Percentiles rank a stretch among this genome's conserved stretches.
Evolutionary conservation across 2,888 invertebrate genomes (phyloP).

Genomic region (Tridacna gigas): DNA sequence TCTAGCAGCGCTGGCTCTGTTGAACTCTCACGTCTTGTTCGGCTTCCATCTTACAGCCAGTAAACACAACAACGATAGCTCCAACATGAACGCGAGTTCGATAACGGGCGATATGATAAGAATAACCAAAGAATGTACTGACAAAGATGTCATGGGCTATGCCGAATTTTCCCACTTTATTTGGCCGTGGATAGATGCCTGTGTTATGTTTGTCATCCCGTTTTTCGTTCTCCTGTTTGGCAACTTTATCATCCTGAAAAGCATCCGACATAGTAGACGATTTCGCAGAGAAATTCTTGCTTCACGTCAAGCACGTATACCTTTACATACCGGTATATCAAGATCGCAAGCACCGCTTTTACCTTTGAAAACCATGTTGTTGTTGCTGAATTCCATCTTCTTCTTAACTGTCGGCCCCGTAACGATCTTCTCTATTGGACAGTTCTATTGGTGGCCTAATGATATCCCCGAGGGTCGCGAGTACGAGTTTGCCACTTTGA

Average conservation of each 20-base stretch:
- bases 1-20: too few species aligned
- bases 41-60: too few species aligned
- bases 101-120: conserved; percentile 20
- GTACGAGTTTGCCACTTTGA: conserved; percentile 15
- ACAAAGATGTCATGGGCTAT: conserved; percentile 35
- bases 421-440: too few species aligned
- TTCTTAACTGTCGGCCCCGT: too few species aligned
- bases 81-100: too few species aligned
- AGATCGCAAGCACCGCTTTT: conserved; percentile 58
- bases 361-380: not conserved
- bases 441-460: too few species aligned
- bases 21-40: too few species aligned
- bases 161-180: conserved; percentile 34
- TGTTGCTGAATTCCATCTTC: too few species aligned
- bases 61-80: too few species aligned
- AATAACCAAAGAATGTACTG: conserved; percentile 45
- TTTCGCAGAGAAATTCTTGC: conserved; percentile 33
- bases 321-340: not conserved
- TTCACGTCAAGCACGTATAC: not conserved
- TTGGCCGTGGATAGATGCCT: conserved; percentile 76
- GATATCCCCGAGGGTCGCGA: too few species aligned
- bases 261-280: conserved; percentile 53
- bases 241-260: conserved; percentile 71
- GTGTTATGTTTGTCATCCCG: conserved; percentile 69
- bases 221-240: conserved; percentile 67